Evolutionary conservation across 2,113 vertebrate species (phyloP).

Genomic region (Silurus asotus): DNA sequence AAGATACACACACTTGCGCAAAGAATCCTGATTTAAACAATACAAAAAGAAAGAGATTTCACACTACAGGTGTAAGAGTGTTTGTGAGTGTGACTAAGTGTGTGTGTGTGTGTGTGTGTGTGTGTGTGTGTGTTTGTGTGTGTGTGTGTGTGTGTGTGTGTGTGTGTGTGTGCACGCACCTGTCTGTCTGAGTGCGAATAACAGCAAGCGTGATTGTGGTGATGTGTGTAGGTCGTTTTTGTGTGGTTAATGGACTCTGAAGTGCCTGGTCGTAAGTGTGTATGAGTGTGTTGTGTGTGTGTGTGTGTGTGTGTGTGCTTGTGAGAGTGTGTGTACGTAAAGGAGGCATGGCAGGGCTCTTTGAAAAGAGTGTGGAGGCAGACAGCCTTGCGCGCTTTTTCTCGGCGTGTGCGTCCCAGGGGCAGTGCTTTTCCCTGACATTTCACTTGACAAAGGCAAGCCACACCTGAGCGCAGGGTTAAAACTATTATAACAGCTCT

Average conservation of each 20-base stretch:
- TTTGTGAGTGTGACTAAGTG: not conserved
- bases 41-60: constrained; percentile 13
- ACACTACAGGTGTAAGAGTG: not conserved
- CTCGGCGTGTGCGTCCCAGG: constrained; percentile 59
- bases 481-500: constrained; percentile 76
- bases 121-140: not conserved
- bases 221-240: constrained; percentile 25
- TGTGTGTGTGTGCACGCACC: not conserved
- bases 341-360: constrained; percentile 40
- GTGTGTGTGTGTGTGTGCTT: constrained; percentile 16
- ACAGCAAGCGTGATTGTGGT: constrained; percentile 9
- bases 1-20: constrained; percentile 2
- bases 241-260: constrained; percentile 54
- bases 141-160: not conserved
- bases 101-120: constrained; percentile 14
- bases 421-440: constrained; percentile 76
- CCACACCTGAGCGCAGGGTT: constrained; percentile 77
- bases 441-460: constrained; percentile 78
- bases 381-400: constrained; percentile 45
- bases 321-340: constrained; percentile 32
- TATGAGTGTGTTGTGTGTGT: constrained; percentile 1
- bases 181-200: not conserved
- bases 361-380: constrained; percentile 56
- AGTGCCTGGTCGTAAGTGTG: not conserved
- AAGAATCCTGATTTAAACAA: not conserved